A percentile compares a stretch with the other conserved stretches of the same genome.
phyloP scores from a whole-genome alignment of 2,888 invertebrate genomes.

The Aphidius colemani region DNA sequence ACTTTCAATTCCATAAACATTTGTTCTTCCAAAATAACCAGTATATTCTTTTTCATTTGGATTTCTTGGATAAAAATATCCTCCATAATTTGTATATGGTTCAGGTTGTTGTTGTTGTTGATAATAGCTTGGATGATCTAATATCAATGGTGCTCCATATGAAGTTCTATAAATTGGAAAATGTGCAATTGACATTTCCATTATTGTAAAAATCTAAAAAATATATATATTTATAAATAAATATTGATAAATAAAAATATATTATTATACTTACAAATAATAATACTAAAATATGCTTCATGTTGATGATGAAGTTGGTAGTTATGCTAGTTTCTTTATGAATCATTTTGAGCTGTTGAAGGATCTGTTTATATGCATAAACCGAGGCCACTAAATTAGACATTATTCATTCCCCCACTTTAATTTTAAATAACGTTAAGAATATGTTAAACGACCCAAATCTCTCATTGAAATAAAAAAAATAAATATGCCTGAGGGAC shows the following conservation, averaged over 20 bases:
- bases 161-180: background rate
- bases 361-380: constrained; percentile 12
- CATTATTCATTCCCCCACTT: constrained; percentile 6
- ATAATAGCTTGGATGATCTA: background rate
- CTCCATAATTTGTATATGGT: too few species aligned
- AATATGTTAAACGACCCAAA: constrained; percentile 27
- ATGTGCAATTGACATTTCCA: background rate
- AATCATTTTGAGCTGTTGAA: constrained; percentile 21
- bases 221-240: too few species aligned
- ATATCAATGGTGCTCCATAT: background rate
- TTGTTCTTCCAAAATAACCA: too few species aligned
- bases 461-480: background rate
- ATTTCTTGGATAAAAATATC: too few species aligned
- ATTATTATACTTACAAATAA: constrained; percentile 5
- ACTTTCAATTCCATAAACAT: too few species aligned
- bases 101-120: too few species aligned
- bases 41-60: too few species aligned
- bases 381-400: constrained; percentile 6
- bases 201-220: background rate
- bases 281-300: background rate
- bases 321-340: constrained; percentile 17
- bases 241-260: background rate
- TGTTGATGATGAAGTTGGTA: background rate
- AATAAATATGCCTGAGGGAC: too few species aligned
- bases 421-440: background rate